Percentiles rank a stretch among this genome's conserved stretches.
These are phyloP conservation scores for Willisornis vidua DNA, from an alignment of 2,113 vertebrate species.

Conservation along the genomic window DNA sequence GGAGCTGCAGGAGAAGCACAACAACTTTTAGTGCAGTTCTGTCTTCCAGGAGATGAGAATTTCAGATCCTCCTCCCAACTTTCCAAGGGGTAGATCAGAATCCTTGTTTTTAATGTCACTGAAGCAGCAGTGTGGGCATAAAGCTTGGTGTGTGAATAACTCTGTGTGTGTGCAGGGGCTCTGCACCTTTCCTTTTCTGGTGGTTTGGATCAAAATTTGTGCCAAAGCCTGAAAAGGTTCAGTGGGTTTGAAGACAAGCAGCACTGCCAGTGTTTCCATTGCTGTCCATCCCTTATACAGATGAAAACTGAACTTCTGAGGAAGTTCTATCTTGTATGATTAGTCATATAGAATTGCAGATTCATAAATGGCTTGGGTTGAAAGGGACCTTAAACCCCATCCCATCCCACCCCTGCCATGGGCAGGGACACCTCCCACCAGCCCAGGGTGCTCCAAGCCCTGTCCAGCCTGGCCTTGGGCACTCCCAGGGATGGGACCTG, in stretches of 20 bases:
- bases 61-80: neutral
- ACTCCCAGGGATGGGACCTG: neutral
- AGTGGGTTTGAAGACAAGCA: neutral
- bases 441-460: neutral
- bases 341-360: neutral
- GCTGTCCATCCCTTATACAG: neutral
- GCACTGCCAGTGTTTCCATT: neutral
- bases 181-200: neutral
- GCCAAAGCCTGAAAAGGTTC: neutral
- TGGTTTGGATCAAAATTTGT: neutral
- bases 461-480: fast-evolving
- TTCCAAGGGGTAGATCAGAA: neutral
- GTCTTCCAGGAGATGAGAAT: neutral
- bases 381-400: neutral
- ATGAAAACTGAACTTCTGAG: fast-evolving
- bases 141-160: neutral
- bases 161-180: neutral
- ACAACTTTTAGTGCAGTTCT: neutral
- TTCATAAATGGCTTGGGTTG: neutral
- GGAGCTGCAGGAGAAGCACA: neutral
- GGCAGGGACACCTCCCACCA: neutral
- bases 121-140: neutral
- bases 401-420: neutral
- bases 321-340: neutral
- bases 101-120: neutral